Conservation (phyloP, 2,797 vertebrate species). For the Enteromius argenteus region DNA sequence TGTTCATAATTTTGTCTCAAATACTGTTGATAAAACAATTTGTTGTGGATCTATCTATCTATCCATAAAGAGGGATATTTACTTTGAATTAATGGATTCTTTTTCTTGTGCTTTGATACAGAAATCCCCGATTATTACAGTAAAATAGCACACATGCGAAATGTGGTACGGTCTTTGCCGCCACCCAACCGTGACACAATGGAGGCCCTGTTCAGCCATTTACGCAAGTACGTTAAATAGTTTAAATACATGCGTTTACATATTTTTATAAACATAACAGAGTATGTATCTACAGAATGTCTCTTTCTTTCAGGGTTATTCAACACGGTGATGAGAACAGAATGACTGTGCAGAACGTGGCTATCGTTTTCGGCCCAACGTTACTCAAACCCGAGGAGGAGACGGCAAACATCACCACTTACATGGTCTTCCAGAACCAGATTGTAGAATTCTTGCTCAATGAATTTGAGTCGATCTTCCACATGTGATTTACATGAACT, state of each 20-base stretch:
- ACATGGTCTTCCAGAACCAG: constrained; percentile 98
- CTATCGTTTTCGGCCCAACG: constrained; percentile 95
- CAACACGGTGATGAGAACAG: constrained; percentile 87
- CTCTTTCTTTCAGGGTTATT: constrained; percentile 81
- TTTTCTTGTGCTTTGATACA: constrained; percentile 59
- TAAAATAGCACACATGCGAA: constrained; percentile 76
- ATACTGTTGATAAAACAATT: background rate
- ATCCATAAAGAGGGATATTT: background rate
- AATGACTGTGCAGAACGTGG: constrained; percentile 92
- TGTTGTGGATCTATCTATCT: background rate
- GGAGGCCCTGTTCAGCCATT: constrained; percentile 88
- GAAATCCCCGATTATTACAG: constrained; percentile 81
- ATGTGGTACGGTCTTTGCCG: constrained; percentile 85
- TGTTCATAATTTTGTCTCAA: background rate
- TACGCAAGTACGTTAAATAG: constrained; percentile 82
- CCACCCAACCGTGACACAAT: constrained; percentile 87
- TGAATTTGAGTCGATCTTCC: constrained; percentile 85
- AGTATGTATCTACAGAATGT: constrained; percentile 9
- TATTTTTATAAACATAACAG: background rate
- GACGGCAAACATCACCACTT: constrained; percentile 87
- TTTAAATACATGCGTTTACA: background rate
- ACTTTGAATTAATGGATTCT: background rate
- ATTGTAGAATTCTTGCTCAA: constrained; percentile 93
- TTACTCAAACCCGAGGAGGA: constrained; percentile 88
- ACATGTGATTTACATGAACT: constrained; percentile 66